Base-by-base conservation (phyloP, 2,888 invertebrate genomes). In the Stenotaenia linearis region DNA sequence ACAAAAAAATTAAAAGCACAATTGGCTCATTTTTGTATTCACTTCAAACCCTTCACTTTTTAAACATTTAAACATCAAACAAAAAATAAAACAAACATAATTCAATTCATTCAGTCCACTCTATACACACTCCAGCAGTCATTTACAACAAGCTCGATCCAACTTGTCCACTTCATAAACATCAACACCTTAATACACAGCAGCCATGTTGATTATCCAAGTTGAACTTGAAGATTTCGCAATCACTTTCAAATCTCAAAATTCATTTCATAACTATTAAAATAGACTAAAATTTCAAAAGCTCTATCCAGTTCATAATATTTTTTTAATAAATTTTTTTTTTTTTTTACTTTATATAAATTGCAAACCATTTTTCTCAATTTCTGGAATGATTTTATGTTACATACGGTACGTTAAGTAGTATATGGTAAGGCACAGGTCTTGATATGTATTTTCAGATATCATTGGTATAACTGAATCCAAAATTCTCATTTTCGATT, bases 321-420 rank as follows among this genome's bases (percentile, higher is more conserved):
- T 28, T 69, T 28, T 69, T 28, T 15, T 69, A 9, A 7, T 69
- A 15, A 7, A 10, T 28, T 15, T 9, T 28, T 9, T 69, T 69
- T 4, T 12, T 28, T 25, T 12, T 69, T 15, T 15, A 25, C 4
- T 12, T 28, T 69, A 7, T 69, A 69, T 6, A 69, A 69, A 28
- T 28, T 28, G 28, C 69, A 25, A 69, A 69, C 18, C n/a, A 50
- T 50, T 50, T n/a, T 18, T 50, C 50, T 69, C 69, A 69, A 69
- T 69, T 56, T 69, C 69, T 69, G 69, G 69, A 69, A 69, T 69
- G 69, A 69, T 28, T 50, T 50, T 50, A 50, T 50, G 50, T 18
- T 50, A 50, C 50, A 50, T 3, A 18, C 23, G 25, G 23, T 69
- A 69, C 23, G 25, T 69, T 69, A 69, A 69, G 69, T 69, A 23